Percentiles rank a stretch among this genome's conserved stretches.
phyloP scores from a whole-genome alignment of 2,113 vertebrate genomes.

The Megaleporinus macrocephalus region DNA sequence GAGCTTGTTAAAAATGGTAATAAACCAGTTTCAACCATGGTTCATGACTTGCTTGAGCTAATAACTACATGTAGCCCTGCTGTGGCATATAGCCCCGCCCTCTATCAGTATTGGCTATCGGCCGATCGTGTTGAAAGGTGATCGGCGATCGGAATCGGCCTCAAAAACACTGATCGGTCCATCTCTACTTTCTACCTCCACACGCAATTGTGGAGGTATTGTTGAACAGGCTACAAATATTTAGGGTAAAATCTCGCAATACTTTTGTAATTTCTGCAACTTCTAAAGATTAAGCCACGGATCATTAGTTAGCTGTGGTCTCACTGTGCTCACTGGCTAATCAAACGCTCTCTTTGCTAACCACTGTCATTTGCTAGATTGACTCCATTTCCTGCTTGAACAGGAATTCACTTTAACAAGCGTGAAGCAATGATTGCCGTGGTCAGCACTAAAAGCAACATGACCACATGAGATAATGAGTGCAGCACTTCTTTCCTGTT shows the following conservation, averaged over 20 bases:
- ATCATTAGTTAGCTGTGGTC: conserved; percentile 2
- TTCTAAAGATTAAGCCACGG: not conserved
- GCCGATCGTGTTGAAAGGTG: too few species aligned
- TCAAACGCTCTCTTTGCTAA: not conserved
- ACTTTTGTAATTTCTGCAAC: not conserved
- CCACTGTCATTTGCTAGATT: not conserved
- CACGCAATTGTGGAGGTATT: too few species aligned
- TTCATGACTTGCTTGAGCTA: too few species aligned
- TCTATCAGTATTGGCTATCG: too few species aligned
- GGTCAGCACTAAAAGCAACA: not conserved
- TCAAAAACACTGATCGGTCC: too few species aligned
- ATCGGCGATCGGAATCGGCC: too few species aligned
- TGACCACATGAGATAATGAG: not conserved
- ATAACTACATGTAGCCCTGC: too few species aligned
- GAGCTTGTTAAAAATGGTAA: too few species aligned
- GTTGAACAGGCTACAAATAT: not conserved
- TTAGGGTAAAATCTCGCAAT: not conserved
- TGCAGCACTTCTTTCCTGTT: not conserved
- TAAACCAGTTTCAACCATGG: too few species aligned
- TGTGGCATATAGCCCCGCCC: too few species aligned
- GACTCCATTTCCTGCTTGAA: not conserved
- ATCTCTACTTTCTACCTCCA: too few species aligned
- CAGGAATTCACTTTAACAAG: not conserved
- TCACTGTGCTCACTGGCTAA: not conserved
- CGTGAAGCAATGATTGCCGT: not conserved